phyloP scores from a whole-genome alignment of 2,888 invertebrate species.

The Parnassius glacialis region DNA sequence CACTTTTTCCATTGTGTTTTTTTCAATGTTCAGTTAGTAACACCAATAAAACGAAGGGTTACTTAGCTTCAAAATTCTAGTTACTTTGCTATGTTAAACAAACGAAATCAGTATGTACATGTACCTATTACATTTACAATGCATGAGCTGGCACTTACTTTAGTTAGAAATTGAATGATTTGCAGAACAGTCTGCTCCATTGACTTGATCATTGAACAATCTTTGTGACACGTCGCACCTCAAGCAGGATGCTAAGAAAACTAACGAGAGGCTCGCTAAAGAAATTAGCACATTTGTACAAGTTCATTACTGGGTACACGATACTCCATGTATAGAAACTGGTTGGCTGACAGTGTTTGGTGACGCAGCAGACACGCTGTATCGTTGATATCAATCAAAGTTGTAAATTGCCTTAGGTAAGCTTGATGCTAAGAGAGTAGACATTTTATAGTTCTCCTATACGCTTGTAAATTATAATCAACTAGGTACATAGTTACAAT shows the following conservation, averaged over 20 bases:
- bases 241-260: constrained; percentile 4
- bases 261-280: constrained; percentile 2
- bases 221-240: constrained; percentile 1
- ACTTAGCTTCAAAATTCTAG: no score
- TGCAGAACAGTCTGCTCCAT: constrained; percentile 42
- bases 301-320: constrained; percentile 5
- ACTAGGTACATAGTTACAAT: no score
- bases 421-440: no score
- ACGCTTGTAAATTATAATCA: no score
- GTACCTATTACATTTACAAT: not conserved
- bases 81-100: no score
- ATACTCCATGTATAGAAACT: constrained; percentile 14
- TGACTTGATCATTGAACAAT: constrained; percentile 34
- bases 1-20: no score
- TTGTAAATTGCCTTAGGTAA: no score
- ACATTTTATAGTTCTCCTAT: no score
- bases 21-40: no score
- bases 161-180: constrained; percentile 34
- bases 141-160: constrained; percentile 19
- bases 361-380: not conserved
- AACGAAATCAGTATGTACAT: no score
- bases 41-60: no score
- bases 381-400: no score
- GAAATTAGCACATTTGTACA: constrained; percentile 20
- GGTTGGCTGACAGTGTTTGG: not conserved